A percentile compares a stretch with the other conserved stretches of the same genome.
Conservation (phyloP, 1,140 invertebrate species). For the Stratiolaelaps scimitus region DNA sequence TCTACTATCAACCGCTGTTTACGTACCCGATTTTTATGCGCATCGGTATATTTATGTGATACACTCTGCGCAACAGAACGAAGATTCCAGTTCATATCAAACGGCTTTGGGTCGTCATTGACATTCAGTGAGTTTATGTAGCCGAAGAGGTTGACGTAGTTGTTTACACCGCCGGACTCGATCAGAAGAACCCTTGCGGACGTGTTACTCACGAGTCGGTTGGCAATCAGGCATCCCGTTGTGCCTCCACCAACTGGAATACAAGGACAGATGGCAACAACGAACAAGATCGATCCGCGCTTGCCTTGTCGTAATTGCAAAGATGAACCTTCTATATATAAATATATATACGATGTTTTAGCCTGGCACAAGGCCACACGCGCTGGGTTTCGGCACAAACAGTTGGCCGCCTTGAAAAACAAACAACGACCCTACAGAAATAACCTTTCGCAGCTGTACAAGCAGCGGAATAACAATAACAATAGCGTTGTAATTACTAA, state of each 20-base stretch:
- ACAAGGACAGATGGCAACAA: not conserved
- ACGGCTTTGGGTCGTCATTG: not conserved
- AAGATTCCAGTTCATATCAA: constrained; percentile 6
- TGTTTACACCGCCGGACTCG: not conserved
- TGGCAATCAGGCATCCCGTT: not conserved
- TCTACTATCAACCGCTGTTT: too few species aligned
- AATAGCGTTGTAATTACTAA: too few species aligned
- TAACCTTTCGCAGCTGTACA: too few species aligned
- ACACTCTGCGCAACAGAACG: not conserved
- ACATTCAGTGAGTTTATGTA: constrained; percentile 11
- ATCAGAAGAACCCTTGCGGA: not conserved
- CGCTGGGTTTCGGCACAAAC: too few species aligned
- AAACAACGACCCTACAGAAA: too few species aligned
- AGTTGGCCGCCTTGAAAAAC: too few species aligned
- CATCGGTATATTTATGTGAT: not conserved
- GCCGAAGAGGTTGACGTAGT: not conserved
- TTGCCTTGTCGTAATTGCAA: too few species aligned
- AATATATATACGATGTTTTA: too few species aligned
- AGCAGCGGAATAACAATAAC: too few species aligned
- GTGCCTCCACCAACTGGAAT: constrained; percentile 20
- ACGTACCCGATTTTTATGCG: not conserved
- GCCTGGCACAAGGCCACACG: too few species aligned
- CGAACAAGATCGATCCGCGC: not conserved
- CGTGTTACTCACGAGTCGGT: constrained; percentile 12
- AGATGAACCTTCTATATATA: too few species aligned